phyloP scores from a whole-genome alignment of 2,113 vertebrate species.

The Mobula birostris region DNA sequence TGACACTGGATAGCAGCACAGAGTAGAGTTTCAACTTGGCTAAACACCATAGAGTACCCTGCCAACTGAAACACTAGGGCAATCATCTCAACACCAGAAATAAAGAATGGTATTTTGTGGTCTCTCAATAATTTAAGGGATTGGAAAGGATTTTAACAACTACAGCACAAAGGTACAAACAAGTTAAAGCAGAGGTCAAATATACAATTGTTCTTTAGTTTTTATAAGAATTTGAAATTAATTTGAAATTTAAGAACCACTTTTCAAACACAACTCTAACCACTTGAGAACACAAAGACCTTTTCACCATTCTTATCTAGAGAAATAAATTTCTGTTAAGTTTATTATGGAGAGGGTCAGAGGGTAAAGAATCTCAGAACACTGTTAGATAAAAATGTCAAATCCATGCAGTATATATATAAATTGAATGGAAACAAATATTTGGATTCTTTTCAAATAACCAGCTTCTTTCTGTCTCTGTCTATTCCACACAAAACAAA shows the following conservation, averaged over 20 bases:
- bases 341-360: background rate
- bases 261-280: background rate
- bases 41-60: background rate
- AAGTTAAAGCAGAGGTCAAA: background rate
- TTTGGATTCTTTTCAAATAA: background rate
- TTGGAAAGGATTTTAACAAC: background rate
- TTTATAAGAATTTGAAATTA: background rate
- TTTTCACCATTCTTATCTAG: background rate
- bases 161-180: background rate
- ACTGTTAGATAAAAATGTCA: conserved; percentile 31
- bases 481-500: too few species aligned
- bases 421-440: conserved; percentile 9
- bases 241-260: background rate
- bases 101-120: background rate
- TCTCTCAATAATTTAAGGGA: background rate
- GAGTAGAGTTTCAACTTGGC: background rate
- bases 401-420: conserved; percentile 19
- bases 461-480: background rate
- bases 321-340: background rate
- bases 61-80: background rate
- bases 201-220: background rate
- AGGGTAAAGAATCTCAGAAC: background rate
- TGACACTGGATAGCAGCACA: background rate
- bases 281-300: background rate
- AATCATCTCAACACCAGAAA: background rate